Base-by-base conservation (phyloP, 2,113 vertebrate genomes). In the Asarcornis scutulata region DNA sequence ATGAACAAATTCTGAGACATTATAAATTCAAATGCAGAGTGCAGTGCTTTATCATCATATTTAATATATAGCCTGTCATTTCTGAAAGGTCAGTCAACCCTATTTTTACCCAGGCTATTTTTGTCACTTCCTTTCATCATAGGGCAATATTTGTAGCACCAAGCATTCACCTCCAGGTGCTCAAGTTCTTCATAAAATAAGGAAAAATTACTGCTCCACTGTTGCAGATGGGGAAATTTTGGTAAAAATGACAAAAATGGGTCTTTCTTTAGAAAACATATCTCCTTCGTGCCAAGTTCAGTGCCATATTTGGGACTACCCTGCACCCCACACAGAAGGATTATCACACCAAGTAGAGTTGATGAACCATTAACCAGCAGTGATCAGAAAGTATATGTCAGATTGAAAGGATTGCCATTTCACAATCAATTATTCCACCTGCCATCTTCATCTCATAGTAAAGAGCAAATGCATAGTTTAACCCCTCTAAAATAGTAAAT, bases 91-190 rank as follows among this genome's bases (percentile, higher is more conserved):
- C 69, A 90, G 80, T 69, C 62, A 91, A 32, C 3, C 21, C 29
- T 50, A 20, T 17, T 89, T 93, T 90, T 94, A n/a, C 44, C 48
- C 17, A 73, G 69, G 46, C 58, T 83, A 31, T 44, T 87, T 77
- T 72, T 83, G 50, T 53, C 20, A 44, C 44, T 40, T 55, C 20
- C 9, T 83, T 75, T 80, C 34, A 50, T 71, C 36, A 14, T 1
- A 20, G 50, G 5, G 25, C 26, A 78, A 26, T 50, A 29, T 50
- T 50, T 94, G 59, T 32, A 73, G 67, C n/a, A 52, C 2, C 0
- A 76, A 55, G 8, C 20, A 31, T 52, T 83, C 59, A 75, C 31
- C 46, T 48, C 18, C 38, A 36, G 2, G 4, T 60, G 52, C 44
- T 26, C 58, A 21, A 78, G 18, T 12, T 48, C 48, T 95, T 53